Conservation (phyloP, 2,113 vertebrate genomes). For the Probosciger aterrimus region DNA sequence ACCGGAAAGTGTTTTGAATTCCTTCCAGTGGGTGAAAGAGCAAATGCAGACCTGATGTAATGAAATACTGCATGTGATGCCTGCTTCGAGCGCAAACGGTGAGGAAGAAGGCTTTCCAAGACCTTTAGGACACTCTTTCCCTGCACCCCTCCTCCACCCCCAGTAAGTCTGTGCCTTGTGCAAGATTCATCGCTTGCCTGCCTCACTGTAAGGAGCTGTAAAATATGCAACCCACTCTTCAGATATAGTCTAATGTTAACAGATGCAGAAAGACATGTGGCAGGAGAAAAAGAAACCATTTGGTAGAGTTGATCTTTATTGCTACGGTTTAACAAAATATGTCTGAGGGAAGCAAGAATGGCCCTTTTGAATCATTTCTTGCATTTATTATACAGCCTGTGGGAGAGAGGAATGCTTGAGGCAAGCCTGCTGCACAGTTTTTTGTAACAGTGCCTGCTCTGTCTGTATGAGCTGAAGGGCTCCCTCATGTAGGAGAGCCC, state of each 20-base stretch:
- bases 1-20: conserved; percentile 14
- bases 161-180: not conserved
- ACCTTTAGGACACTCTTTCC: not conserved
- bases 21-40: not conserved
- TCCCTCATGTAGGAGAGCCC: not conserved
- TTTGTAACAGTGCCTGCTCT: conserved; percentile 5
- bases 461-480: not conserved
- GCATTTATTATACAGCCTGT: conserved; percentile 42
- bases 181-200: not conserved
- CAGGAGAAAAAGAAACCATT: not conserved
- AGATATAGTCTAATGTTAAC: not conserved
- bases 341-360: conserved; percentile 44
- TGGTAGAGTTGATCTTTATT: conserved; percentile 43
- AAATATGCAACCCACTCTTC: not conserved
- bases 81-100: not conserved
- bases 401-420: conserved; percentile 53
- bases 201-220: not conserved
- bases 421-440: not conserved
- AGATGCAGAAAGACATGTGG: conserved; percentile 8
- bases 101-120: not conserved
- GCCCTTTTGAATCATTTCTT: conserved; percentile 53
- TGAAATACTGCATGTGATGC: not conserved
- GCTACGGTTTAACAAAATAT: conserved; percentile 21
- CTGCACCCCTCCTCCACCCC: not conserved
- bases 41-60: not conserved